Evolutionary conservation across 2,888 invertebrate genomes (phyloP).

Genomic region (Lithophane semibrunnea): DNA sequence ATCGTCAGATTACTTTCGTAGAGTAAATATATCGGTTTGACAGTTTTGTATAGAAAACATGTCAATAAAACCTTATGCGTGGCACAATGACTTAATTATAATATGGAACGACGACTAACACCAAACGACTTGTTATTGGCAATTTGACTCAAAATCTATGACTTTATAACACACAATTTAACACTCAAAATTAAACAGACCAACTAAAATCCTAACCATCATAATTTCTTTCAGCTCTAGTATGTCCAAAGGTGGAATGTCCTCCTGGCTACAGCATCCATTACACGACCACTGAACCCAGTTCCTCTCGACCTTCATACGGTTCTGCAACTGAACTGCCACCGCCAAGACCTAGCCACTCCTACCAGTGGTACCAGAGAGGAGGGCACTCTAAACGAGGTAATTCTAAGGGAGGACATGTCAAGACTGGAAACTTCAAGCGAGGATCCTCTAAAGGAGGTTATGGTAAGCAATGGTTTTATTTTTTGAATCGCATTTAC

Average conservation of each 20-base stretch:
- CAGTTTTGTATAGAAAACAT: not conserved
- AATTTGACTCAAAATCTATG: constrained; percentile 19
- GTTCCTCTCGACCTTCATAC: constrained; percentile 90
- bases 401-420: constrained; percentile 75
- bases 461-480: constrained; percentile 59
- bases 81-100: not conserved
- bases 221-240: constrained; percentile 72
- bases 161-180: not conserved
- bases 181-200: not conserved
- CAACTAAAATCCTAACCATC: not conserved
- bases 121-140: constrained; percentile 22
- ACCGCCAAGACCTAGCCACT: constrained; percentile 80
- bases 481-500: too few species aligned
- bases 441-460: constrained; percentile 77
- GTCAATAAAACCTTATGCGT: not conserved
- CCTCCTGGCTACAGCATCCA: constrained; percentile 91
- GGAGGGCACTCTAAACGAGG: constrained; percentile 76
- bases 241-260: constrained; percentile 90
- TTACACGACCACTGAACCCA: constrained; percentile 73
- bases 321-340: constrained; percentile 89
- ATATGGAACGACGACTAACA: not conserved
- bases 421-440: constrained; percentile 76
- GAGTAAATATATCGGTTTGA: not conserved
- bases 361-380: constrained; percentile 76
- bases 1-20: not conserved